These are phyloP conservation scores for Podocnemis expansa DNA, from an alignment of 2,113 vertebrate genomes.

Conservation along the genomic window DNA sequence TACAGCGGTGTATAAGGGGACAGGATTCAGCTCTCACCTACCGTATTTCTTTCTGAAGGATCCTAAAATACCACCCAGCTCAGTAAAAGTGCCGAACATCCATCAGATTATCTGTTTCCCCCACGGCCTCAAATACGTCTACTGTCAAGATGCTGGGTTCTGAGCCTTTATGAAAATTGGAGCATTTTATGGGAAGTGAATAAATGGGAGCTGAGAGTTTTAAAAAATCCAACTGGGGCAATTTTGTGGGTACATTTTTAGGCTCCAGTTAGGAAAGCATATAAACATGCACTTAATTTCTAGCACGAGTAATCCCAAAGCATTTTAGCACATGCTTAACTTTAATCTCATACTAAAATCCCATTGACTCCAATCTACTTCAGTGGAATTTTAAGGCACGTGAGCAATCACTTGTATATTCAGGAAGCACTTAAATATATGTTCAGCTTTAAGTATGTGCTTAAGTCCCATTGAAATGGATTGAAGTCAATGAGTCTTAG, in stretches of 20 bases:
- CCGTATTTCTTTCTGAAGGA: not conserved
- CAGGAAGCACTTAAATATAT: constrained; percentile 42
- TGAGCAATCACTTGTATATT: constrained; percentile 47
- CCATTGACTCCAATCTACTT: constrained; percentile 57
- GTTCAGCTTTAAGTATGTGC: constrained; percentile 56
- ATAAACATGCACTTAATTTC: constrained; percentile 8
- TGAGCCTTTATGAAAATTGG: not conserved
- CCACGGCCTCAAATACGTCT: not conserved
- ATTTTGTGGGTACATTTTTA: not conserved
- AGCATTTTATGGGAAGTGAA: rapidly evolving
- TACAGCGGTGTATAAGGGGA: not conserved
- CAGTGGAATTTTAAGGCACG: not conserved
- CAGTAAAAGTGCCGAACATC: not conserved
- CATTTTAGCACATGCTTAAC: constrained; percentile 36
- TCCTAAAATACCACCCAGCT: not conserved
- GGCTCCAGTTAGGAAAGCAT: not conserved
- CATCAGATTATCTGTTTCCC: not conserved
- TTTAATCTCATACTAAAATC: not conserved
- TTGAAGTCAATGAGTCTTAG: constrained; percentile 57
- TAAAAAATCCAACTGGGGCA: not conserved
- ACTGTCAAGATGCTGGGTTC: not conserved
- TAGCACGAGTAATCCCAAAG: not conserved
- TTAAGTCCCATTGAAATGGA: constrained; percentile 63
- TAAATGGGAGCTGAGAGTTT: not conserved
- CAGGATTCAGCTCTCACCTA: not conserved